Evolutionary conservation across 2,113 vertebrate genomes (phyloP).

Genomic region (Mastomys natalensis): DNA sequence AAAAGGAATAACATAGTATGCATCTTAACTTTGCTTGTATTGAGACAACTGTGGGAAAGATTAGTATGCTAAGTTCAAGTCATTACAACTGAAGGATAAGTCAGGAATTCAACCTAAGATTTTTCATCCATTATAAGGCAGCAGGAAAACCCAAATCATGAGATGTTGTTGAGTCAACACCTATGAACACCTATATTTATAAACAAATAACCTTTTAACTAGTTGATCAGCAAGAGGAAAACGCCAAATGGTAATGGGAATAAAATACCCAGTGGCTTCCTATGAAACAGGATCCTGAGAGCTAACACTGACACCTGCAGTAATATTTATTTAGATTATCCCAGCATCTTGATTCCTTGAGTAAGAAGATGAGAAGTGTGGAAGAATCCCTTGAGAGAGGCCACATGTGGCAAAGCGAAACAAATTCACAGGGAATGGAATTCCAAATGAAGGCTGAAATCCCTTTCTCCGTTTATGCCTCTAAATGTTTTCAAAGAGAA

Average conservation of each 20-base stretch:
- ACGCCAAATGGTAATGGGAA: background rate
- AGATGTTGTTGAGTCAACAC: background rate
- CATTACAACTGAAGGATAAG: background rate
- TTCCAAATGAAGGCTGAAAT: conserved; percentile 5
- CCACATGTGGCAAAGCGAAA: too few relatives aligned
- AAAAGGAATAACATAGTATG: background rate
- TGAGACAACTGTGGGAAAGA: background rate
- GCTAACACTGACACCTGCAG: background rate
- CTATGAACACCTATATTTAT: background rate
- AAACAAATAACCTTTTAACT: background rate
- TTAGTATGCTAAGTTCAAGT: background rate
- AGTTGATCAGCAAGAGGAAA: background rate
- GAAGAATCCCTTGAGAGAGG: background rate
- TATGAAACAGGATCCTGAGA: background rate
- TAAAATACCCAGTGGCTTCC: background rate
- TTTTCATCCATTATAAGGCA: background rate
- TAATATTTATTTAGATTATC: background rate
- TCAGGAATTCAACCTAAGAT: background rate
- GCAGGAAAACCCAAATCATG: background rate
- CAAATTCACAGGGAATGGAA: background rate
- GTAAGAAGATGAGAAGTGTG: background rate
- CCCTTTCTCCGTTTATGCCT: background rate
- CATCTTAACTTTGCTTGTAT: background rate
- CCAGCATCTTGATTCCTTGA: background rate
- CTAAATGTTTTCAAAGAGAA: conserved; percentile 34